A percentile compares a stretch with the other conserved stretches of the same genome.
Conservation (phyloP, 2,888 invertebrate species). For the Metacarcinus magister region DNA sequence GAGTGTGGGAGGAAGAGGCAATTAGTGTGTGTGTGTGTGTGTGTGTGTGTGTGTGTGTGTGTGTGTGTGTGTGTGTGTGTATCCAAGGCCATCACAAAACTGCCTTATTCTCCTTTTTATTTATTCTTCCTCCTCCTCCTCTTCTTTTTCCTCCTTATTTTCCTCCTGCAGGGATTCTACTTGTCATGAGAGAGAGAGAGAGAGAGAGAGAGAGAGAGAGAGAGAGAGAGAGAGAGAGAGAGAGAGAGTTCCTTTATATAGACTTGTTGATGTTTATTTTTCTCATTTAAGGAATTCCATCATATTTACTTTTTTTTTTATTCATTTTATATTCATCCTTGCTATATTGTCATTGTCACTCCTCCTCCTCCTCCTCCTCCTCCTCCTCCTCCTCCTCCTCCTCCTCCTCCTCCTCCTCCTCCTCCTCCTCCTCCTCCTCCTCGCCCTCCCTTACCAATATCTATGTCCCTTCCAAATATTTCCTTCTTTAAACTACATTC, state of each 20-base stretch:
- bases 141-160: neutral
- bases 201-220: neutral
- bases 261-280: neutral
- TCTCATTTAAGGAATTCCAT: neutral
- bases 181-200: constrained; percentile 26
- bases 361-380: no score
- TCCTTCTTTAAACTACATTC: neutral
- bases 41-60: no score
- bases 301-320: no score
- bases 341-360: no score
- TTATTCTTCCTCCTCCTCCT: neutral
- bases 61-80: no score
- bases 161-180: no score
- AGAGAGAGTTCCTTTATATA: neutral
- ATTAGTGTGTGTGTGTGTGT: no score
- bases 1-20: no score
- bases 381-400: no score
- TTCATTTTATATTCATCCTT: no score
- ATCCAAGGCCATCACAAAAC: no score
- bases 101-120: neutral
- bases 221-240: neutral
- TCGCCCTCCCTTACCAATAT: neutral
- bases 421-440: neutral
- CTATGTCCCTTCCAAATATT: no score
- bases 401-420: neutral